Percentiles rank a stretch among this genome's conserved stretches.
These are phyloP conservation scores for Eclectus roratus DNA, from an alignment of 2,113 vertebrate genomes.

Conservation along the genomic window DNA sequence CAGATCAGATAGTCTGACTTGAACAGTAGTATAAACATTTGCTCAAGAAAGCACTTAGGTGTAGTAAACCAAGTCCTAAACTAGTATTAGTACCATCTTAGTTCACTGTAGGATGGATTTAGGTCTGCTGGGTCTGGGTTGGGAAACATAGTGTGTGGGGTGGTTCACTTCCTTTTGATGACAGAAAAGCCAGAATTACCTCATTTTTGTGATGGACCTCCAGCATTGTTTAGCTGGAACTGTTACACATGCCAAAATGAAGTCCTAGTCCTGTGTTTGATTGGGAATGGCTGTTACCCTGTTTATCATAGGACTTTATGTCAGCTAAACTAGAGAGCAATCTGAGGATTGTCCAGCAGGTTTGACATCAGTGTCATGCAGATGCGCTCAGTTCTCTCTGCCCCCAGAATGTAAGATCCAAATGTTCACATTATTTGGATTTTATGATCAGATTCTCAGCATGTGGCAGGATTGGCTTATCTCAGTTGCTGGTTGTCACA, in stretches of 20 bases:
- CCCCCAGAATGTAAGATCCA: background rate
- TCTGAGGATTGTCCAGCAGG: background rate
- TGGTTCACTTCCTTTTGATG: slow-evolving; percentile 3
- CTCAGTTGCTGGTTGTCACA: background rate
- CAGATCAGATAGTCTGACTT: background rate
- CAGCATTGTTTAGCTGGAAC: background rate
- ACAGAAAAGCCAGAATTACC: background rate
- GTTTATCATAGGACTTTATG: background rate
- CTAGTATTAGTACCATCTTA: background rate
- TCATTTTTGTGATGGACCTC: background rate
- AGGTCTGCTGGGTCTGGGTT: background rate
- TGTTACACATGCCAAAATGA: background rate
- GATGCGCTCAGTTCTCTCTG: background rate
- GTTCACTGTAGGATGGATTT: background rate
- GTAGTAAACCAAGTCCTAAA: background rate
- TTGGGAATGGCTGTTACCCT: background rate
- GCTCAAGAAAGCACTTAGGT: background rate
- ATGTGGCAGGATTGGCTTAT: background rate
- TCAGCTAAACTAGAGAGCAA: background rate
- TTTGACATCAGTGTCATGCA: background rate
- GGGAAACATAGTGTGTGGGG: background rate
- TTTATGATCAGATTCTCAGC: background rate
- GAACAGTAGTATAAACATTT: background rate
- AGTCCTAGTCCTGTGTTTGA: background rate
- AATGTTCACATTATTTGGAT: background rate